Evolutionary conservation across 2,797 vertebrate species (phyloP), one percentile per base, ranked within the genome.

Genomic region (Sylvia borin): DNA sequence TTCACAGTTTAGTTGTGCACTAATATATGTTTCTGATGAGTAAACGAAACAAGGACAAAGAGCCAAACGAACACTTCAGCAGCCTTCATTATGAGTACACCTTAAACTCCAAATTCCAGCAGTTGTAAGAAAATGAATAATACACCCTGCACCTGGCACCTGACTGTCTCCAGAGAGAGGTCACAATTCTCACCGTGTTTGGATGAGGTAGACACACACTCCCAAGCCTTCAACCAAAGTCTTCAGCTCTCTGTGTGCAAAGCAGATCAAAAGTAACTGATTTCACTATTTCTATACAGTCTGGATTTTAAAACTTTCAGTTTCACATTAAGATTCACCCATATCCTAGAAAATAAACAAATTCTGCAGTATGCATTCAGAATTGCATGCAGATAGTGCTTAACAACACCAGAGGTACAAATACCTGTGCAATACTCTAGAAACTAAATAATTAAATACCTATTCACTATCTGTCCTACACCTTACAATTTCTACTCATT

Each of bases 381-480:
- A 88, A 79, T 1, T 76, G 60, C 60, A 67, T 0, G 7, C 31
- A 54, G 54, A 62, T 16, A 0, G 0, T 3, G 31, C 79, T 64
- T 19, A 13, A 12, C 1, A 1, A 67, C 12, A 60, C 21, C 5
- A 10, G 36, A 70, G 9, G n/a, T 50, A 76, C 5, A 43, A 18
- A 51, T 9, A 51, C 16, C 12, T 47, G 16, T 36, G 40, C 38
- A 74, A 34, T 32, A 38, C 17, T 61, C 60, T 51, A 15, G 27
- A 90, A 80, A 83, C 43, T 48, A 71, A 78, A 29, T 27, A 8
- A 75, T 47, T 85, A 65, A 72, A 66, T 11, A 82, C 6, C 43
- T 16, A 55, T 24, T 61, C 21, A 11, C 26, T 55, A 48, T 29
- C 32, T 58, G 18, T 53, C 65, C 43, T 27, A 3, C 32, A 38